phyloP scores from a whole-genome alignment of 1,140 invertebrate genomes.

The Formica selysi region DNA sequence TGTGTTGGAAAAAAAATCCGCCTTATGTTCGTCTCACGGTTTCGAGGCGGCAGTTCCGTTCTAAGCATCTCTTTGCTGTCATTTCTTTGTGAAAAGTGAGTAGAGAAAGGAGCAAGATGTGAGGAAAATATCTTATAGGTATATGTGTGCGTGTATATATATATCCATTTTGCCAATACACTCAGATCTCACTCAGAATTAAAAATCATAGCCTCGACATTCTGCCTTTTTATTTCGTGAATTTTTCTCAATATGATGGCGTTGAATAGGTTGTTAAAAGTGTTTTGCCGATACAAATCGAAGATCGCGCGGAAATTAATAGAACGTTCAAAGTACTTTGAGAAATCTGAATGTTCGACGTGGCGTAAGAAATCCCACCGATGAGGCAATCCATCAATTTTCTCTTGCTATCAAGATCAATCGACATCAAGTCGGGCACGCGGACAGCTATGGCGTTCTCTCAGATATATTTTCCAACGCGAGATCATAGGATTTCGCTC shows the following conservation, averaged over 20 bases:
- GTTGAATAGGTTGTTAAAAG: neutral
- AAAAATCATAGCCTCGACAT: neutral
- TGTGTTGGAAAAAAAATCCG: slow-evolving; percentile 28
- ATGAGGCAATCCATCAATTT: slow-evolving; percentile 38
- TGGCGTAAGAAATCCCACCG: slow-evolving; percentile 14
- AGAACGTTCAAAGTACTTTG: slow-evolving; percentile 27
- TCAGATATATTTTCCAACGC: neutral
- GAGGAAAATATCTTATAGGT: slow-evolving; percentile 15
- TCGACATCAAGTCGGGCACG: neutral
- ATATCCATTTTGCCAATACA: neutral
- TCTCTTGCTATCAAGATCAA: slow-evolving; percentile 13
- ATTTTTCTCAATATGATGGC: neutral
- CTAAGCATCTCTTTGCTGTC: slow-evolving; percentile 45
- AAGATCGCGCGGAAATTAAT: neutral
- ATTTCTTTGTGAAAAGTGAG: slow-evolving; percentile 46
- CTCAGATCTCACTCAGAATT: slow-evolving; percentile 6
- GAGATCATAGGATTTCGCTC: neutral
- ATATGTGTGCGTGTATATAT: neutral
- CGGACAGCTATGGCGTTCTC: neutral
- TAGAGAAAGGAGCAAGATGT: neutral
- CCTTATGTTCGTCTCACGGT: slow-evolving; percentile 1
- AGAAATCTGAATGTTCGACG: slow-evolving; percentile 14
- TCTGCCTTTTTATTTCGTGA: neutral
- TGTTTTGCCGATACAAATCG: neutral
- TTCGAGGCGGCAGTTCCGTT: slow-evolving; percentile 29